phyloP scores from a whole-genome alignment of 1,140 invertebrate species.

The Cheumatopsyche charites region DNA sequence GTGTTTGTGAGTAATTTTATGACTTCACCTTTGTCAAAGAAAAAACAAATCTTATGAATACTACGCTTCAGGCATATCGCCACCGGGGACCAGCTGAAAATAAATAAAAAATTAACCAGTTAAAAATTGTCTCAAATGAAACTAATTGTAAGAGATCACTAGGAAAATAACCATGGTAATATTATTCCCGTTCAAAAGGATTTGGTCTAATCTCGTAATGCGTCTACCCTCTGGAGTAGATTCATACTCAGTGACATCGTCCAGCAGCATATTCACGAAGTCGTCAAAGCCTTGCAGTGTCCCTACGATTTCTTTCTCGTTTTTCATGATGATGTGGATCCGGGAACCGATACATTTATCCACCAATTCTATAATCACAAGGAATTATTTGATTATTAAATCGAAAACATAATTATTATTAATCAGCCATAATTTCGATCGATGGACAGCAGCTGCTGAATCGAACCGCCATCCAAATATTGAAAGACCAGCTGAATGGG shows the following conservation, averaged over 20 bases:
- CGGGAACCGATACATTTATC: slow-evolving; percentile 99
- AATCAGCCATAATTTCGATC: too few relatives aligned
- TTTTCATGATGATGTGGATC: slow-evolving; percentile 99
- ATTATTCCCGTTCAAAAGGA: slow-evolving; percentile 98
- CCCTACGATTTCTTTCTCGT: slow-evolving; percentile 99
- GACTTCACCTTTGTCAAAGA: neutral
- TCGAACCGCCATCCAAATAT: too few relatives aligned
- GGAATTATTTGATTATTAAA: too few relatives aligned
- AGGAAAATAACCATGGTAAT: slow-evolving; percentile 94
- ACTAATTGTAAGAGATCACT: too few relatives aligned
- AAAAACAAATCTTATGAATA: neutral
- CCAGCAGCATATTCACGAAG: slow-evolving; percentile 97
- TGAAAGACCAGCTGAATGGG: too few relatives aligned
- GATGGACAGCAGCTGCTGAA: too few relatives aligned
- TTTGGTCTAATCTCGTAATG: slow-evolving; percentile 97
- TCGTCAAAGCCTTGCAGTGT: slow-evolving; percentile 98
- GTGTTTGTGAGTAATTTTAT: slow-evolving; percentile 29
- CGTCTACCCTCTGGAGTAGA: slow-evolving; percentile 94
- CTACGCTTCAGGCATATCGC: slow-evolving; percentile 67
- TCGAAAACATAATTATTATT: too few relatives aligned
- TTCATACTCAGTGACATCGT: slow-evolving; percentile 94
- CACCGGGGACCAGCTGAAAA: slow-evolving; percentile 72
- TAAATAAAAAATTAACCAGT: slow-evolving; percentile 9
- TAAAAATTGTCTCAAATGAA: too few relatives aligned
- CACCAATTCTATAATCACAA: slow-evolving; percentile 81